Evolutionary conservation across 2,888 invertebrate species (phyloP).

Genomic region (Epicampocera succincta): DNA sequence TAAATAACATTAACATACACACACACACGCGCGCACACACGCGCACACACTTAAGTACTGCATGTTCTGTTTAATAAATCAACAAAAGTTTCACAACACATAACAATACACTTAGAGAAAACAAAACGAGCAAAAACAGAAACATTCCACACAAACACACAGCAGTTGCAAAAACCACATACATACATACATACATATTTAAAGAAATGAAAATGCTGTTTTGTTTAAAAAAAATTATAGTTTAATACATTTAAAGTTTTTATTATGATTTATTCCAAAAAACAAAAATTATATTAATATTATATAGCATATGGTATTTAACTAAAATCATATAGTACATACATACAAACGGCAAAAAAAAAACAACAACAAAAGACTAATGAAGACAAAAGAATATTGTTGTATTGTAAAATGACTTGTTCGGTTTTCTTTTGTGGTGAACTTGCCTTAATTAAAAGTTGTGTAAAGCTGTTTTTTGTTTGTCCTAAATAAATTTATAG

Average conservation of each 20-base stretch:
- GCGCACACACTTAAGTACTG: not conserved
- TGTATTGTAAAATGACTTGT: conserved; percentile 37
- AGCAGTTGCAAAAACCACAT: conserved; percentile 34
- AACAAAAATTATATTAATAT: conserved; percentile 56
- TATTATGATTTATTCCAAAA: conserved; percentile 54
- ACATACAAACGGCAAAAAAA: conserved; percentile 47
- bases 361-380: conserved; percentile 12
- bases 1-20: not conserved
- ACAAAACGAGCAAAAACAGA: conserved; percentile 58
- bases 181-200: no score
- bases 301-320: conserved; percentile 34
- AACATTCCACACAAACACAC: conserved; percentile 45
- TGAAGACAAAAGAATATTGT: conserved; percentile 24
- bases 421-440: conserved; percentile 15
- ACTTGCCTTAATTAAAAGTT: conserved; percentile 1
- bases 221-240: conserved; percentile 46
- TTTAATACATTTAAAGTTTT: conserved; percentile 56
- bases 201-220: conserved; percentile 67
- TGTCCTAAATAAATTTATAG: not conserved
- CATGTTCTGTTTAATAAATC: not conserved
- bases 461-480: conserved; percentile 16
- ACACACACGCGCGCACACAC: no score
- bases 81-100: conserved; percentile 17
- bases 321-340: conserved; percentile 49
- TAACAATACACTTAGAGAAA: conserved; percentile 31